Evolutionary conservation across 2,113 vertebrate genomes (phyloP).

Genomic region (Coptodon bakossiorum): DNA sequence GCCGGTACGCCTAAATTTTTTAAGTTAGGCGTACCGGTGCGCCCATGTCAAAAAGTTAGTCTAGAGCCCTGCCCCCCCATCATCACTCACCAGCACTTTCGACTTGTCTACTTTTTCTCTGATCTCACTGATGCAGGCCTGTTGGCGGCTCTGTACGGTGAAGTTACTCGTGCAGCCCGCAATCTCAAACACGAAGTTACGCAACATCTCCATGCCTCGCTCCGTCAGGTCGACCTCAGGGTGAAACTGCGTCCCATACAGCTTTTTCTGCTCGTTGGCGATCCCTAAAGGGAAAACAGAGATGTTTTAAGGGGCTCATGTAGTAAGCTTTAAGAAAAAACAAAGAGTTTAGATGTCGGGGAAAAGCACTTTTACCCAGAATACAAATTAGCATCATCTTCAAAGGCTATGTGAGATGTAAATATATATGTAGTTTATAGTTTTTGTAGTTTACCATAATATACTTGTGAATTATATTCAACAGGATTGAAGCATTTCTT

Average conservation of each 20-base stretch:
- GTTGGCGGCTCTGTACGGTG: conserved; percentile 89
- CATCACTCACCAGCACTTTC: conserved; percentile 88
- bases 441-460: background rate
- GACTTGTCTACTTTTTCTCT: conserved; percentile 86
- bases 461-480: background rate
- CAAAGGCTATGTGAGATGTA: background rate
- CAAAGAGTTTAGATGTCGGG: fast-evolving
- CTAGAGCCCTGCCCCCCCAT: fast-evolving
- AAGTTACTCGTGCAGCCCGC: conserved; percentile 91
- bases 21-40: too few species aligned
- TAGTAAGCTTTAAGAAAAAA: background rate
- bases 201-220: conserved; percentile 89
- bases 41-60: too few species aligned
- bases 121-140: conserved; percentile 85
- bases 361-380: background rate
- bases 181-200: conserved; percentile 93
- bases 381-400: background rate
- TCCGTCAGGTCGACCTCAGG: conserved; percentile 96
- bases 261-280: conserved; percentile 95
- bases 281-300: conserved; percentile 73
- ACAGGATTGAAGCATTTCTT: background rate
- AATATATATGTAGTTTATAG: background rate
- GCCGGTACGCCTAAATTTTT: too few species aligned
- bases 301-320: background rate
- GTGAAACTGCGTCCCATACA: conserved; percentile 96